These are phyloP conservation scores for Nibea albiflora DNA, from an alignment of 2,113 vertebrate species.

Conservation along the genomic window DNA sequence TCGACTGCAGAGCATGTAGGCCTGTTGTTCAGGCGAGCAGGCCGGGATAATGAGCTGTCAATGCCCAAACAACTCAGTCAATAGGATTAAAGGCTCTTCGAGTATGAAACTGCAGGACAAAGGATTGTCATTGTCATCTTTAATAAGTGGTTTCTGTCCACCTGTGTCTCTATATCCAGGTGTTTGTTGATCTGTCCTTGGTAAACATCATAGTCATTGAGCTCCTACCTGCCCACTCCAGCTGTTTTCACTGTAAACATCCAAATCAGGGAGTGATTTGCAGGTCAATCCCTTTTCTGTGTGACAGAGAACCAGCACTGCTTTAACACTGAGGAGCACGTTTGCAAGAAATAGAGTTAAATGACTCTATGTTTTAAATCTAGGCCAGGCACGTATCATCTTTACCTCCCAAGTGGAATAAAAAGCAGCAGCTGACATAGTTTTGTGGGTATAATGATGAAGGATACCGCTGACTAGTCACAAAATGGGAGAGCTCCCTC, in stretches of 20 bases:
- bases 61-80: conserved; percentile 34
- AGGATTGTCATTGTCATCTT: conserved; percentile 6
- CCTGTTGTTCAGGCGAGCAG: conserved; percentile 58
- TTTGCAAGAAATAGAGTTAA: conserved; percentile 7
- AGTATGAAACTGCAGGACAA: conserved; percentile 8
- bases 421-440: conserved; percentile 16
- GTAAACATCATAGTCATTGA: neutral
- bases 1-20: conserved; percentile 61
- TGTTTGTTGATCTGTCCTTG: conserved; percentile 1
- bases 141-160: neutral
- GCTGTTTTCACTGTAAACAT: neutral
- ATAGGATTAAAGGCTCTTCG: conserved; percentile 13
- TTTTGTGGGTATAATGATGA: conserved; percentile 12
- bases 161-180: neutral
- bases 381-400: conserved; percentile 23
- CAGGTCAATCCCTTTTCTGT: neutral
- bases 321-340: neutral
- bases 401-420: conserved; percentile 24
- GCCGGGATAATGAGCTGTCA: conserved; percentile 60
- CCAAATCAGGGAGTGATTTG: neutral
- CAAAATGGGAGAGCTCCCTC: conserved; percentile 30
- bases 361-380: conserved; percentile 31
- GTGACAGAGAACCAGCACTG: neutral
- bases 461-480: conserved; percentile 21
- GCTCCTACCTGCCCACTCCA: neutral